These are phyloP conservation scores for Luscinia luscinia DNA, from an alignment of 2,797 vertebrate species.

Conservation along the genomic window DNA sequence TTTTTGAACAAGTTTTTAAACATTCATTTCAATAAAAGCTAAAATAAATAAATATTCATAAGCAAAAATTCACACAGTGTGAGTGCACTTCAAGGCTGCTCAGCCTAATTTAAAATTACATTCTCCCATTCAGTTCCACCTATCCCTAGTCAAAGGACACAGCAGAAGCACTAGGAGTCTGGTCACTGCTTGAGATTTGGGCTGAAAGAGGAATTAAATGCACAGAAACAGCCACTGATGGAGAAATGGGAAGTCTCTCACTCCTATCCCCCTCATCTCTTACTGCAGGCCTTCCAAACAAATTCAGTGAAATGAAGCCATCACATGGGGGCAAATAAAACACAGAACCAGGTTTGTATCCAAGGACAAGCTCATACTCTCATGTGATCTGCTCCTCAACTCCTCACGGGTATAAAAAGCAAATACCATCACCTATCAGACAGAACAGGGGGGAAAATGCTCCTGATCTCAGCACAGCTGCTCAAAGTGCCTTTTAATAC, in stretches of 20 bases:
- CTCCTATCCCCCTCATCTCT: not conserved
- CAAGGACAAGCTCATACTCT: not conserved
- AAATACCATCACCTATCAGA: not conserved
- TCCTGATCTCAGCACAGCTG: not conserved
- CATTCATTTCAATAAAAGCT: not conserved
- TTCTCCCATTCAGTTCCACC: not conserved
- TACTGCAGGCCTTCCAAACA: not conserved
- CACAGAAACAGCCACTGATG: not conserved
- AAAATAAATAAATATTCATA: not conserved
- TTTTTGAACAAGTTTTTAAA: not conserved
- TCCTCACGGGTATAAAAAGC: rapidly evolving
- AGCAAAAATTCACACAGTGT: not conserved
- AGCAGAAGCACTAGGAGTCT: not conserved
- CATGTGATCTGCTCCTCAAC: not conserved
- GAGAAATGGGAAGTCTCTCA: not conserved
- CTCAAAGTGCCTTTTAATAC: not conserved
- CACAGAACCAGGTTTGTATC: not conserved
- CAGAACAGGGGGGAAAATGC: rapidly evolving
- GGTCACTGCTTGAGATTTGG: not conserved
- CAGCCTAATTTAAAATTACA: not conserved
- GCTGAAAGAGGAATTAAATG: not conserved
- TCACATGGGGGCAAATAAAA: rapidly evolving
- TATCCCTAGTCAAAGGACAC: not conserved
- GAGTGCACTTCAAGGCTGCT: not conserved
- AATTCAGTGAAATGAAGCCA: not conserved